A percentile compares a stretch with the other conserved stretches of the same genome.
phyloP scores from a whole-genome alignment of 2,113 vertebrate species.

The Ammodytes marinus region DNA sequence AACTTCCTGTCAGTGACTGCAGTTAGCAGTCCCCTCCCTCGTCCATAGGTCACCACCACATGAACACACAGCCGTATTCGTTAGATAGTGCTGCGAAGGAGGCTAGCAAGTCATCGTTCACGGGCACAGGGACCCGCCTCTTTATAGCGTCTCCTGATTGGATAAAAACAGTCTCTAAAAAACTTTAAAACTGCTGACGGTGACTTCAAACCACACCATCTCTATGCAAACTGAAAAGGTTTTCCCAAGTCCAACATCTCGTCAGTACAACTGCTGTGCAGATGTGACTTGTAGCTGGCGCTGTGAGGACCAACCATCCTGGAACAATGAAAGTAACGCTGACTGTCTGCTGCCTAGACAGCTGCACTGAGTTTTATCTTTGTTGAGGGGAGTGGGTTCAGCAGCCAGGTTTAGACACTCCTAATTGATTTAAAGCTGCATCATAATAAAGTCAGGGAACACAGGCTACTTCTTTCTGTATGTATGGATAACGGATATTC shows the following conservation, averaged over 20 bases:
- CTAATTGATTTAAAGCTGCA: constrained; percentile 16
- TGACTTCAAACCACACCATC: background rate
- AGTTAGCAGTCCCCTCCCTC: too few relatives aligned
- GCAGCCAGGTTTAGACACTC: constrained; percentile 1
- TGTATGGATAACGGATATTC: background rate
- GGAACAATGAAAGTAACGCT: constrained; percentile 55
- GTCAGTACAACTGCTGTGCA: constrained; percentile 69
- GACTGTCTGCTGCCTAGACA: constrained; percentile 66
- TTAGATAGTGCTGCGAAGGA: too few relatives aligned
- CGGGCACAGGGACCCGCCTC: too few relatives aligned
- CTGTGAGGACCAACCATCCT: constrained; percentile 29
- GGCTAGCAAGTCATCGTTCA: too few relatives aligned
- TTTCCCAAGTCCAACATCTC: constrained; percentile 13
- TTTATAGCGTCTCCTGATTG: too few relatives aligned
- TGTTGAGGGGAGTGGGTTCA: constrained; percentile 41
- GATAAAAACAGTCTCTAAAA: too few relatives aligned
- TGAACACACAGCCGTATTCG: too few relatives aligned
- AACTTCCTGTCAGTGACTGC: too few relatives aligned
- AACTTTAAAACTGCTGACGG: too few relatives aligned
- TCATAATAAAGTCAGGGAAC: background rate
- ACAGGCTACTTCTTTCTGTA: background rate
- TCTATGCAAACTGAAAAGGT: background rate
- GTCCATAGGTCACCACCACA: too few relatives aligned
- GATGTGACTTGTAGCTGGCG: constrained; percentile 69
- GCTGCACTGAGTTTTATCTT: constrained; percentile 58